Percentiles rank a stretch among this genome's conserved stretches.
Conservation (phyloP, 2,113 vertebrate species). For the Hydrochoerus hydrochaeris region DNA sequence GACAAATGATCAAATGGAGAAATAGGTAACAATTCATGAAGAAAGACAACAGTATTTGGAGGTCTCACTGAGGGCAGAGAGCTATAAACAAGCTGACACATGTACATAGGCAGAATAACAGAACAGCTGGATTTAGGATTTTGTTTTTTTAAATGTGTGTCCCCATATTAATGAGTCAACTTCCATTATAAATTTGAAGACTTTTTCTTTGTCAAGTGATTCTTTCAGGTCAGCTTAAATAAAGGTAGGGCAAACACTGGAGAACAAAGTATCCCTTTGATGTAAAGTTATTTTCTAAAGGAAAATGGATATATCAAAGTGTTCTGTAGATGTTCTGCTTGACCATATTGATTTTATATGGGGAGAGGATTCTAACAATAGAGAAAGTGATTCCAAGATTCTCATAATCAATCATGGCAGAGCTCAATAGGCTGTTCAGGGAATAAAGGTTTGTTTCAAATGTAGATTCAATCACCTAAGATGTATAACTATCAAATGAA, state of each 20-base stretch:
- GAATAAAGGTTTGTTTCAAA: slow-evolving; percentile 29
- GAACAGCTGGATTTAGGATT: not conserved
- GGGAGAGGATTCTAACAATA: not conserved
- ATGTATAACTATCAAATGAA: not conserved
- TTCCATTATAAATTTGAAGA: slow-evolving; percentile 10
- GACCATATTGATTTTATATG: slow-evolving; percentile 40
- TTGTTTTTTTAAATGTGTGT: not conserved
- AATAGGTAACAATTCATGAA: not conserved
- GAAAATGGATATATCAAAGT: slow-evolving; percentile 5
- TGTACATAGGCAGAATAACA: not conserved
- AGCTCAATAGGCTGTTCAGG: not conserved
- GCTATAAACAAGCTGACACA: not conserved
- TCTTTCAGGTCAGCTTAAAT: slow-evolving; percentile 23
- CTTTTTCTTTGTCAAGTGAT: slow-evolving; percentile 11
- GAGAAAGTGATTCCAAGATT: slow-evolving; percentile 40
- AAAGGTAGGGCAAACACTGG: slow-evolving; percentile 24
- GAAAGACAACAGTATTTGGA: not conserved
- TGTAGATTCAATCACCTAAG: not conserved
- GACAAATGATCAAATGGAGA: not conserved
- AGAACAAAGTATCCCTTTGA: slow-evolving; percentile 29
- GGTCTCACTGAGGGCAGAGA: not conserved
- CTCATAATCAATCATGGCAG: slow-evolving; percentile 22
- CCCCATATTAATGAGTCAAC: not conserved
- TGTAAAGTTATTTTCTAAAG: slow-evolving; percentile 43
- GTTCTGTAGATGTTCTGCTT: not conserved